Evolutionary conservation across 2,797 vertebrate genomes (phyloP), one percentile per base, ranked within the genome.

Genomic region (Myotis vivesi): DNA sequence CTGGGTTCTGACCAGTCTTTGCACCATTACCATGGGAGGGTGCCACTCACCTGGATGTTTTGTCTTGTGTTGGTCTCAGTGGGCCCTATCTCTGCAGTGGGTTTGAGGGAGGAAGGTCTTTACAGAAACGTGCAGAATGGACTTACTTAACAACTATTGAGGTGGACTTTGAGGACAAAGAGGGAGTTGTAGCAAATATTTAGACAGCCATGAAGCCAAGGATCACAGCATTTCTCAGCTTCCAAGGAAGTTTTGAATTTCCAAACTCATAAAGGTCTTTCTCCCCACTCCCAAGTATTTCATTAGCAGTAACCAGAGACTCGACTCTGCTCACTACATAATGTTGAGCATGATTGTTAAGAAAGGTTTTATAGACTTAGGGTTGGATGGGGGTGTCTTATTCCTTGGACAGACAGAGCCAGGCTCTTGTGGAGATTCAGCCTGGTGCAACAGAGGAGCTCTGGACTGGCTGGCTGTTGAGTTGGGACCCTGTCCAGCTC

Each of bases 401-500:
- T 68, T 8, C 25, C 16, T 8, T 71, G 33, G 30, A 41, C 4
- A 80, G 28, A 51, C 28, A 89, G 38, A 91, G 17, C 36, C 80
- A 57, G 36, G 20, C 30, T 59, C n/a, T 49, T 38, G 10, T 49
- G 25, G 12, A 71, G 8, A 8, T 7, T 89, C 25, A 19, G 33
- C 2, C 1, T 46, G 11, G 20, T 23, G 3, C 30, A 49, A 15
- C 5, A 9, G 12, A 88, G 25, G 19, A 44, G 30, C 22, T 46
- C 44, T 23, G 30, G 7, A 38, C 46, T 17, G 49, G 33, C 62
- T 57, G 11, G 73, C 41, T 23, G 49, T n/a, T 38, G 8, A n/a
- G 15, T 1, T 0, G 1, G 55, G 38, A 23, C 9, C 49, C n/a
- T 2, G 2, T 77, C 17, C 25, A 33, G 53, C 13, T 71, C 33